Evolutionary conservation across 1,140 invertebrate species (phyloP).

Genomic region (Dreissena rostriformis): DNA sequence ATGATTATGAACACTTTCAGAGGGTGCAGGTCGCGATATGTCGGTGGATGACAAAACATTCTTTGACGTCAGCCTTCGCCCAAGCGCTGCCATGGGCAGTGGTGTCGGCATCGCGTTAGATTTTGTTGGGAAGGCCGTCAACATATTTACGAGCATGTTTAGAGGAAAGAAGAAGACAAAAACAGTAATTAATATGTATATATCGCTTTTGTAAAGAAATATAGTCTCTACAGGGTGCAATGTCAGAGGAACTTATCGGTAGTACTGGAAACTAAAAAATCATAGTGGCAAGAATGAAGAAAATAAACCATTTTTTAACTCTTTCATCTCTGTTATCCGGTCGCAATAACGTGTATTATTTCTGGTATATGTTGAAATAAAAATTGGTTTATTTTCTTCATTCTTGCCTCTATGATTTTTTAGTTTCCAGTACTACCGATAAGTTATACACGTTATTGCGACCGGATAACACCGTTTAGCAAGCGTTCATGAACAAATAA

Average conservation of each 20-base stretch:
- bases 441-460: too few species aligned
- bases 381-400: not conserved
- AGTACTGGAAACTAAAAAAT: not conserved
- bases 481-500: too few species aligned
- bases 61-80: not conserved
- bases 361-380: too few species aligned
- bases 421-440: not conserved
- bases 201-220: not conserved
- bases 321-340: too few species aligned
- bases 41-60: not conserved
- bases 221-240: not conserved
- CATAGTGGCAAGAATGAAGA: too few species aligned
- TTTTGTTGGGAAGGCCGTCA: not conserved
- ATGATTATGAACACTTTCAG: too few species aligned
- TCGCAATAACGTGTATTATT: too few species aligned
- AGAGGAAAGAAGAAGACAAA: not conserved
- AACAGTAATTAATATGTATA: not conserved
- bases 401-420: too few species aligned
- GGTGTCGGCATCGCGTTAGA: not conserved
- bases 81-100: not conserved
- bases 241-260: not conserved
- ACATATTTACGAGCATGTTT: not conserved
- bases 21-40: too few species aligned
- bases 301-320: not conserved
- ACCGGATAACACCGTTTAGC: too few species aligned